Percentiles rank a stretch among this genome's conserved stretches.
Evolutionary conservation across 2,888 invertebrate genomes (phyloP).

Genomic region (Laothoe populi): DNA sequence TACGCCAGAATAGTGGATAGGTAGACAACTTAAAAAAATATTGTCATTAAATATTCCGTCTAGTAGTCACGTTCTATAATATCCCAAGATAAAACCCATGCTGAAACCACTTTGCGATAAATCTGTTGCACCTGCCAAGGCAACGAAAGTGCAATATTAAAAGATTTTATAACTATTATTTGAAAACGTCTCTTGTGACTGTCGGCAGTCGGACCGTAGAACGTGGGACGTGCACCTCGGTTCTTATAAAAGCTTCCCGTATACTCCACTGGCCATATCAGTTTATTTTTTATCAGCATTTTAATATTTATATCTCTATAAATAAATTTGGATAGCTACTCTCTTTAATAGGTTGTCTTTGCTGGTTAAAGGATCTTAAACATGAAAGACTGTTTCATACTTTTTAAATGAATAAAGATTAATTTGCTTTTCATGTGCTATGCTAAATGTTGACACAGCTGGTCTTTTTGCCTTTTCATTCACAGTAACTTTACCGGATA

Average conservation of each 20-base stretch:
- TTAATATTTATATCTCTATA: not conserved
- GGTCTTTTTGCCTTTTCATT: no score
- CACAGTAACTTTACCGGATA: no score
- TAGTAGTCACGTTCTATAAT: conserved; percentile 1
- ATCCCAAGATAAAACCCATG: conserved; percentile 7
- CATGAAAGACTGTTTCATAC: no score
- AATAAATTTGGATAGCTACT: not conserved
- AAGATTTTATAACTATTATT: conserved; percentile 49
- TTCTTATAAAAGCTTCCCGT: conserved; percentile 12
- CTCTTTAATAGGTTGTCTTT: not conserved
- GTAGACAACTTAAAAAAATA: no score
- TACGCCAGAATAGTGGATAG: no score
- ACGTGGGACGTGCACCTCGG: conserved; percentile 34
- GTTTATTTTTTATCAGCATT: not conserved
- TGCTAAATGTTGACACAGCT: no score
- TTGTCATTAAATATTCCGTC: not conserved
- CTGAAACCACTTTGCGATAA: conserved; percentile 37
- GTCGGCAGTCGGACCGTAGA: conserved; percentile 33
- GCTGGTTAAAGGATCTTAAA: not conserved
- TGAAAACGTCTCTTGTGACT: conserved; percentile 43
- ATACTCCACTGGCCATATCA: conserved; percentile 1
- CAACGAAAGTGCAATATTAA: conserved; percentile 44
- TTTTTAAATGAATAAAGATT: no score
- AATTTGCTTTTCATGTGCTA: no score
- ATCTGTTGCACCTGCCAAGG: conserved; percentile 44